Percentiles rank a stretch among this genome's conserved stretches.
These are phyloP conservation scores for Physella acuta DNA, from an alignment of 1,140 invertebrate species.

Conservation along the genomic window DNA sequence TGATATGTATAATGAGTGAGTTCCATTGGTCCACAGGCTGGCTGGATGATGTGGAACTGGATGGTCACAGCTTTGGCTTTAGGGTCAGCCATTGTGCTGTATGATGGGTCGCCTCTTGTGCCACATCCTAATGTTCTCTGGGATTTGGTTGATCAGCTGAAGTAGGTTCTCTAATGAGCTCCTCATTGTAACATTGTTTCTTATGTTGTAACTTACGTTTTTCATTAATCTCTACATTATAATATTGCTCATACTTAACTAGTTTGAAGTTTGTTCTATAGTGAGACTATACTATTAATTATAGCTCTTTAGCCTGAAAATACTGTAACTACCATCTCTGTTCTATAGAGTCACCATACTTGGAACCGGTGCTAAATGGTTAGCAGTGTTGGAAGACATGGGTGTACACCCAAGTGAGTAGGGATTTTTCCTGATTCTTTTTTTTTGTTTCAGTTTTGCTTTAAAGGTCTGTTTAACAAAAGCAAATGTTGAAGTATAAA, in stretches of 20 bases:
- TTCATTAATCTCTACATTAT: too few species aligned
- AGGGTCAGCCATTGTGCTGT: slow-evolving; percentile 66
- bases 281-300: too few species aligned
- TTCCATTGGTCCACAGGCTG: slow-evolving; percentile 59
- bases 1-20: too few species aligned
- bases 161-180: too few species aligned
- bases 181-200: too few species aligned
- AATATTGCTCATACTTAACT: too few species aligned
- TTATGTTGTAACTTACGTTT: too few species aligned
- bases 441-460: slow-evolving; percentile 4
- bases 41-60: slow-evolving; percentile 74
- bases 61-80: slow-evolving; percentile 55
- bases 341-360: slow-evolving; percentile 64
- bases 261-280: too few species aligned
- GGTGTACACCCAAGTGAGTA: slow-evolving; percentile 55
- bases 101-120: slow-evolving; percentile 67
- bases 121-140: slow-evolving; percentile 63
- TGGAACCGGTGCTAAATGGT: slow-evolving; percentile 67
- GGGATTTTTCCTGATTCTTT: not conserved
- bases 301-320: too few species aligned
- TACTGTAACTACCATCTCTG: not conserved
- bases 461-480: too few species aligned
- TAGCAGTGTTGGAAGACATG: slow-evolving; percentile 63
- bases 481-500: too few species aligned
- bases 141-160: slow-evolving; percentile 64